These are phyloP conservation scores for Apostichopus japonicus DNA, from an alignment of 35 echinoderm and acorn worm species.

Conservation along the genomic window DNA sequence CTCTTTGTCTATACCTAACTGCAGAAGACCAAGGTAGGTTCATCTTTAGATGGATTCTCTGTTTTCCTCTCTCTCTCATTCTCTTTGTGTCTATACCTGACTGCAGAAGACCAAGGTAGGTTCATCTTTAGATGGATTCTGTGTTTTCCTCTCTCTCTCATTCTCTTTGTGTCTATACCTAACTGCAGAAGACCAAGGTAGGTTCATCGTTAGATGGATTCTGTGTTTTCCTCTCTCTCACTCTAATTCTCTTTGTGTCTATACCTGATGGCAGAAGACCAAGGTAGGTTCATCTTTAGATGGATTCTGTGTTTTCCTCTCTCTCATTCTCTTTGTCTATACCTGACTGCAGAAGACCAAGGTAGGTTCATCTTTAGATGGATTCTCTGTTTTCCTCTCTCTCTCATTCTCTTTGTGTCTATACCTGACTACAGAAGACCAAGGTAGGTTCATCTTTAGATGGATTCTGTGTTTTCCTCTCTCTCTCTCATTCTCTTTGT, in stretches of 20 bases:
- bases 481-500: no score
- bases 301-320: no score
- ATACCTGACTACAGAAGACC: conserved; percentile 90
- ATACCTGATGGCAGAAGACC: conserved; percentile 90
- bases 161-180: no score
- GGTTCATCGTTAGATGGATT: conserved; percentile 88
- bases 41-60: conserved; percentile 76
- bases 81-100: conserved; percentile 90
- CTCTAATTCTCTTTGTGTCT: conserved; percentile 73
- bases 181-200: no score
- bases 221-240: conserved; percentile 71
- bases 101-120: conserved; percentile 85
- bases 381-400: conserved; percentile 75
- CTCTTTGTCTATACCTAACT: no score
- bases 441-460: conserved; percentile 47
- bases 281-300: conserved; percentile 47
- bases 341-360: no score
- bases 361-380: conserved; percentile 77
- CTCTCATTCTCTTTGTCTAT: no score
- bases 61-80: conserved; percentile 65
- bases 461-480: no score
- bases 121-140: no score
- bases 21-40: no score
- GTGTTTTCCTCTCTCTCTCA: no score
- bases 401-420: conserved; percentile 73